Evolutionary conservation across 2,113 vertebrate species (phyloP).

Genomic region (Helogale parvula): DNA sequence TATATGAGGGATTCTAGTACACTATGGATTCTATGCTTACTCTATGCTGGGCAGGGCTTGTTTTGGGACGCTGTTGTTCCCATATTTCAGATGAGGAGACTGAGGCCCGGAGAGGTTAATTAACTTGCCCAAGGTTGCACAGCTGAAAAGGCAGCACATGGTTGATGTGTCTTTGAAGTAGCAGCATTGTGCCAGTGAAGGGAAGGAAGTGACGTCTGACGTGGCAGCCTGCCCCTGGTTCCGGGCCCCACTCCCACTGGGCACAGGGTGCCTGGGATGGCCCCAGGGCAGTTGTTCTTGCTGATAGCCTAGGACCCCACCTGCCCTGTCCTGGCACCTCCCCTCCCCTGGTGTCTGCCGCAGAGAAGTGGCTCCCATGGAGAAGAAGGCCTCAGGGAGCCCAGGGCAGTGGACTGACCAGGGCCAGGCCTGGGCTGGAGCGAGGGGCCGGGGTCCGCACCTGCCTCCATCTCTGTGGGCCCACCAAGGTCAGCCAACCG

Average conservation of each 20-base stretch:
- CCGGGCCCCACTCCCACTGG: not conserved
- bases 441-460: not conserved
- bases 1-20: not conserved
- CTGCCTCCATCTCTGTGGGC: not conserved
- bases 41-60: not conserved
- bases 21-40: not conserved
- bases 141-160: not conserved
- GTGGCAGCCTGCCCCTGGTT: too few relatives aligned
- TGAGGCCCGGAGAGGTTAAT: not conserved
- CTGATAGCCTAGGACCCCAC: not conserved
- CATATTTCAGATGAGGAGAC: not conserved
- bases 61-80: too few relatives aligned
- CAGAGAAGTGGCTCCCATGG: not conserved
- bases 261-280: not conserved
- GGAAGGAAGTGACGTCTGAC: not conserved
- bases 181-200: fast-evolving
- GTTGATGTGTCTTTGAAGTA: not conserved
- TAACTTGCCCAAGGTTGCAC: not conserved
- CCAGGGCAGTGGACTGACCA: fast-evolving
- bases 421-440: not conserved
- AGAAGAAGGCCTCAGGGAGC: not conserved
- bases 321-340: not conserved
- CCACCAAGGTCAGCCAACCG: not conserved
- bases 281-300: too few relatives aligned
- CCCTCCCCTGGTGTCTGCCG: not conserved